Percentiles rank a stretch among this genome's conserved stretches.
Evolutionary conservation across 1,140 invertebrate genomes (phyloP).

Genomic region (Drosophila biarmipes): DNA sequence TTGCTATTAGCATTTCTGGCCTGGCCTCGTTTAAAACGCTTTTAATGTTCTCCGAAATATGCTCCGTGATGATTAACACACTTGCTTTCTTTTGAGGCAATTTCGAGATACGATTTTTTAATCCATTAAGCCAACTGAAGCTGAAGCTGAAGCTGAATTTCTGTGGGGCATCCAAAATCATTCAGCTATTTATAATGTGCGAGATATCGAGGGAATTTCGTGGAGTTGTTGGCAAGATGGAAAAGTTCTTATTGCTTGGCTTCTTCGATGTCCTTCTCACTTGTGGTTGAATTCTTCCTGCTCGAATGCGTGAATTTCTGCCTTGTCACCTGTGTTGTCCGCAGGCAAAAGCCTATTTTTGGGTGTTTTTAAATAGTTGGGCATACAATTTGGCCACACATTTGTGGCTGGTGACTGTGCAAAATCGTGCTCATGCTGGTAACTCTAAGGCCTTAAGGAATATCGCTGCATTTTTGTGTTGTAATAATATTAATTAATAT

Average conservation of each 20-base stretch:
- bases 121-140: background rate
- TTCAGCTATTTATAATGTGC: background rate
- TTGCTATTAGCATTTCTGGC: conserved; percentile 13
- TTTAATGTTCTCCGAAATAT: conserved; percentile 5
- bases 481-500: too few species aligned
- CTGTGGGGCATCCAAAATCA: background rate
- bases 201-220: background rate
- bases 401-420: background rate
- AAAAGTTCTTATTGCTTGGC: background rate
- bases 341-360: background rate
- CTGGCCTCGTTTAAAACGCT: conserved; percentile 3
- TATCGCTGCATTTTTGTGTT: too few species aligned
- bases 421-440: background rate
- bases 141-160: too few species aligned
- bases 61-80: conserved; percentile 9
- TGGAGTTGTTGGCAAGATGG: background rate
- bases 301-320: background rate
- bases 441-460: background rate
- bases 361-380: background rate
- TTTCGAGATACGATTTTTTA: background rate
- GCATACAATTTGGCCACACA: background rate
- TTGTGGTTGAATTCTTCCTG: background rate
- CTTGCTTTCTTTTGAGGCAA: background rate
- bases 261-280: background rate
- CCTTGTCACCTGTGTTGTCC: conserved; percentile 4